Percentiles rank a stretch among this genome's conserved stretches.
phyloP scores from a whole-genome alignment of 2,888 invertebrate species.

The Pristionchus maxplancki region DNA sequence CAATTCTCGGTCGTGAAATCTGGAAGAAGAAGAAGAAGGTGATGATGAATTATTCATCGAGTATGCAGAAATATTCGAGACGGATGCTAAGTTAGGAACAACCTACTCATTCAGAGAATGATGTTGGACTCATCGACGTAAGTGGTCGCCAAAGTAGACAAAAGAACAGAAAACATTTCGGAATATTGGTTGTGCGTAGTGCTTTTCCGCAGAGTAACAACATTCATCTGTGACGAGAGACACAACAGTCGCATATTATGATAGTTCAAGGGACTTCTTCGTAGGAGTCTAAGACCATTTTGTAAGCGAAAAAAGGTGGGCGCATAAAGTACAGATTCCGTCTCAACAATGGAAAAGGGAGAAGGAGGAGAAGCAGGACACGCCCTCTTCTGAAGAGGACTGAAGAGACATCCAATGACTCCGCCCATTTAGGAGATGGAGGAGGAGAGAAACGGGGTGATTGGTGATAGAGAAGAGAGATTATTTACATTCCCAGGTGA shows the following conservation, averaged over 20 bases:
- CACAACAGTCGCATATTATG: not conserved
- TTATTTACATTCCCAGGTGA: not conserved
- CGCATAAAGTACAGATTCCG: not conserved
- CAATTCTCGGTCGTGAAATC: not conserved
- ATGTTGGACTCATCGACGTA: not conserved
- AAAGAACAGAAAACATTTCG: not conserved
- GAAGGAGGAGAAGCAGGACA: not conserved
- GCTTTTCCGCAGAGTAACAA: not conserved
- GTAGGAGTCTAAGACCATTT: not conserved
- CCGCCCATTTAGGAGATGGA: not conserved
- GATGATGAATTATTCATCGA: constrained; percentile 8
- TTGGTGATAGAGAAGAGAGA: not conserved
- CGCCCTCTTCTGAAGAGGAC: not conserved
- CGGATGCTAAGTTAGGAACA: not conserved
- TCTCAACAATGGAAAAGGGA: not conserved
- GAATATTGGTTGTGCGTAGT: not conserved
- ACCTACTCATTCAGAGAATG: not conserved
- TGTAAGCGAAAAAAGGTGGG: not conserved
- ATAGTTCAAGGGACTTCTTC: not conserved
- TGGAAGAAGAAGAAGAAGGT: constrained; percentile 21
- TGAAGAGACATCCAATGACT: not conserved
- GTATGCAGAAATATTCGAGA: not conserved
- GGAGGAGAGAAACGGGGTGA: not conserved
- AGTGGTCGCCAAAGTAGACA: not conserved
- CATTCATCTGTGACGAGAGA: not conserved